Conservation (phyloP, 2,797 vertebrate species). For the Crocidura indochinensis region DNA sequence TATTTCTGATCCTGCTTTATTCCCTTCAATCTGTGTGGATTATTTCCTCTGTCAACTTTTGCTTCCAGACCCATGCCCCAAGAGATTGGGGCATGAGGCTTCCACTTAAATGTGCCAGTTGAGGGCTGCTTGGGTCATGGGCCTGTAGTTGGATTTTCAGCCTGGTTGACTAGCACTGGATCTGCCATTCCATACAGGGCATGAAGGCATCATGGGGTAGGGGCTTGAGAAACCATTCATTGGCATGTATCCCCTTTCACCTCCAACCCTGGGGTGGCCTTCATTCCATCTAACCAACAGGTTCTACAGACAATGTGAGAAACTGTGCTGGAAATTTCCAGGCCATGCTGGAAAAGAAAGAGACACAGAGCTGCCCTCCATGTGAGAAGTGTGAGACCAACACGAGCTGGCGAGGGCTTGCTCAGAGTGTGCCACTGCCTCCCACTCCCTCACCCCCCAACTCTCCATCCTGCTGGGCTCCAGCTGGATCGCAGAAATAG, state of each 20-base stretch:
- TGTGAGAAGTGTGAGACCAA: not conserved
- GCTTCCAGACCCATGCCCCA: too few species aligned
- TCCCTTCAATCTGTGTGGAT: too few species aligned
- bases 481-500: constrained; percentile 11
- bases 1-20: too few species aligned
- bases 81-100: too few species aligned
- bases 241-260: not conserved
- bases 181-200: too few species aligned
- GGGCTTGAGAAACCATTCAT: not conserved
- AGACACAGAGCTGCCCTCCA: not conserved
- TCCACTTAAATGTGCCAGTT: too few species aligned
- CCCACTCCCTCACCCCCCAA: too few species aligned
- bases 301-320: not conserved
- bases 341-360: not conserved
- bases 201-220: too few species aligned
- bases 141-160: too few species aligned
- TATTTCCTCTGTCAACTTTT: too few species aligned
- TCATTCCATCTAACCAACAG: not conserved
- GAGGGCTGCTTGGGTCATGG: too few species aligned
- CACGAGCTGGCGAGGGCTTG: not conserved
- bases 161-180: too few species aligned
- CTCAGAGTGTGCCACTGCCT: not conserved
- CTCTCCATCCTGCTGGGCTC: not conserved
- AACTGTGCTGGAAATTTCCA: not conserved
- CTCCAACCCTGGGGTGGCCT: not conserved